phyloP scores from a whole-genome alignment of 1,140 invertebrate species.

The Epicauta chinensis region DNA sequence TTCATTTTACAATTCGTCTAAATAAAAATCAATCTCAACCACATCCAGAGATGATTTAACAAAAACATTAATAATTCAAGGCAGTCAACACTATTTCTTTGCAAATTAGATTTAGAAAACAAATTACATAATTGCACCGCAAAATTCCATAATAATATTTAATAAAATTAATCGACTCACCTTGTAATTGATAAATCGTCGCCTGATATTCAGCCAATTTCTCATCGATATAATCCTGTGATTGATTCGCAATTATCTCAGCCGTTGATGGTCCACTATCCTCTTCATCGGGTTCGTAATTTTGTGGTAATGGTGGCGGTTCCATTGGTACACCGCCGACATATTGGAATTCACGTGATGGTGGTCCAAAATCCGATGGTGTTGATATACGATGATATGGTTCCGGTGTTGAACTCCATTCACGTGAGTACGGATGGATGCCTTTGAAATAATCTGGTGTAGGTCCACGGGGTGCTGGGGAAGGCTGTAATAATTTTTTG shows the following conservation, averaged over 20 bases:
- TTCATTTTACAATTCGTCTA: no score
- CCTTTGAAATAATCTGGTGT: slow-evolving; percentile 35
- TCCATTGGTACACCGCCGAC: slow-evolving; percentile 61
- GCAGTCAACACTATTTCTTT: not conserved
- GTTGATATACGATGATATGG: slow-evolving; percentile 43
- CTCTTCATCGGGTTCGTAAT: slow-evolving; percentile 48
- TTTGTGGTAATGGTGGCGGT: slow-evolving; percentile 50
- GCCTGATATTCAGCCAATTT: slow-evolving; percentile 88
- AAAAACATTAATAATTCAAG: not conserved
- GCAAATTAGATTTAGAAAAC: not conserved
- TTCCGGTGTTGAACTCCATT: slow-evolving; percentile 42
- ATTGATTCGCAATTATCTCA: slow-evolving; percentile 86
- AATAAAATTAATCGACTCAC: slow-evolving; percentile 44
- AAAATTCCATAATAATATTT: not conserved
- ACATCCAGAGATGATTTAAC: no score
- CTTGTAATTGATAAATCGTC: slow-evolving; percentile 83
- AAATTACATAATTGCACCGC: not conserved
- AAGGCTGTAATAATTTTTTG: slow-evolving; percentile 32
- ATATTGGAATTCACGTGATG: slow-evolving; percentile 51
- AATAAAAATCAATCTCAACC: no score
- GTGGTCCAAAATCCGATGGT: slow-evolving; percentile 53
- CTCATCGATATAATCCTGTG: slow-evolving; percentile 90
- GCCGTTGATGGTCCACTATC: slow-evolving; percentile 75
- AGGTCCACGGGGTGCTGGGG: slow-evolving; percentile 33
- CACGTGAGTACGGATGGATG: slow-evolving; percentile 34